Base-by-base conservation (phyloP, 2,797 vertebrate species). In the Anisognathus igniventris region DNA sequence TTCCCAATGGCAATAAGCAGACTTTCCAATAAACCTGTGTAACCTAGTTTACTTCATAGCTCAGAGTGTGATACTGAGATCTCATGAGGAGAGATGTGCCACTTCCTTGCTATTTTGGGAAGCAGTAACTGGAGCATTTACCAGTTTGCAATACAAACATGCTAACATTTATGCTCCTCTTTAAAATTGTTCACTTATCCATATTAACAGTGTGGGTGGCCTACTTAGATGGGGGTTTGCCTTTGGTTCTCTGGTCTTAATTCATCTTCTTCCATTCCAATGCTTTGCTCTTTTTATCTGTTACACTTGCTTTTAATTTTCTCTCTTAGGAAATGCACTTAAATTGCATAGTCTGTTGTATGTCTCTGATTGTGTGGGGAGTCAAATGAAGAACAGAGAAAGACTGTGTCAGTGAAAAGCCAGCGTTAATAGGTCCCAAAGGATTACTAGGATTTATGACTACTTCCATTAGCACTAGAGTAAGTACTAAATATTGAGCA, bases 51-150 rank as follows among this genome's bases (percentile, higher is more conserved):
- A 66, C 48, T 84, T 88, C 2, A 11, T 53, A 73, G 92, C 51
- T 92, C 45, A 27, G 62, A 79, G 47, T 90, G 89, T 72, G 73
- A 76, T 75, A 45, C 93, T 76, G 79, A 93, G 95, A 86, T 96
- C 95, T 91, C 96, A 92, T 90, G 96, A 97, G 96, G 95, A 95
- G 96, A 95, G 73, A 84, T 96, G 96, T 96, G 82, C 96, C 93
- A 96, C 91, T 97, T 97, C 88, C 51, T 92, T 78, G 73, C 91
- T 97, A 97, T 96, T 97, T 95, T 95, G 64, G 82, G 96, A 91
- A 84, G 70, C 39, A 18, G 70, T 94, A 97, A 95, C 85, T 96
- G 79, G 95, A 96, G 37, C 96, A 90, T 94, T 96, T 94, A 91
- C 72, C 76, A 80, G 91, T 95, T 91, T 92, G 78, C 88, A 91